These are phyloP conservation scores for Deladenus siricidicola DNA, from an alignment of 2,888 invertebrate species.

Conservation along the genomic window DNA sequence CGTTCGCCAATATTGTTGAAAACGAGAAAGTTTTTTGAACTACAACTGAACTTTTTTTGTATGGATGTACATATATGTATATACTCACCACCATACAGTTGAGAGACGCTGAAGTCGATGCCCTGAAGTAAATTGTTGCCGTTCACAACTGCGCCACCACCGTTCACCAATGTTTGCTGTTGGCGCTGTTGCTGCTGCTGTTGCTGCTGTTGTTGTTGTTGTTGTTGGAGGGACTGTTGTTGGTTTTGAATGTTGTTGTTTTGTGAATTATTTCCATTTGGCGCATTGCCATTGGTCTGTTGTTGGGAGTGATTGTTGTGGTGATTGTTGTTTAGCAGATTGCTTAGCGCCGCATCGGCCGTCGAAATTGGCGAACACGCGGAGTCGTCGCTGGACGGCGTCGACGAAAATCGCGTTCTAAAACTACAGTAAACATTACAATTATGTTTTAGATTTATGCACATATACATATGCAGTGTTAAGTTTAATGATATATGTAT, in stretches of 20 bases:
- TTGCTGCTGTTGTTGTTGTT: background rate
- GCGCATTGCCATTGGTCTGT: background rate
- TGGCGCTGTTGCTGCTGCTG: conserved; percentile 2
- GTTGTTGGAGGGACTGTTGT: background rate
- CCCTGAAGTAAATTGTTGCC: background rate
- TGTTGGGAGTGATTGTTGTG: background rate
- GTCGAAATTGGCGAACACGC: background rate
- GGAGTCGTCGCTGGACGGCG: background rate
- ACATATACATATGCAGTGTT: too few species aligned
- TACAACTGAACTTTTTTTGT: too few species aligned
- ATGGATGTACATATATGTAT: too few species aligned
- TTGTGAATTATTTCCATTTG: background rate
- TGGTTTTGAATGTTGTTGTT: background rate
- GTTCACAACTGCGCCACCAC: background rate
- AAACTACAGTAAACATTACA: too few species aligned
- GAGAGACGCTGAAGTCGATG: conserved; percentile 1
- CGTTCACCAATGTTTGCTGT: background rate
- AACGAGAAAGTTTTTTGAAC: too few species aligned
- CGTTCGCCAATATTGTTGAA: too few species aligned
- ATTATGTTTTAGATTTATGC: too few species aligned
- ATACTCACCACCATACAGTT: conserved; percentile 3
- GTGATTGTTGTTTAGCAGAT: conserved; percentile 1
- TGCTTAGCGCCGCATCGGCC: background rate
- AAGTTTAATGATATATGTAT: too few species aligned
- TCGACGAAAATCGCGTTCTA: background rate